Conservation (phyloP, 2,113 vertebrate species). For the Panthera uncia region DNA sequence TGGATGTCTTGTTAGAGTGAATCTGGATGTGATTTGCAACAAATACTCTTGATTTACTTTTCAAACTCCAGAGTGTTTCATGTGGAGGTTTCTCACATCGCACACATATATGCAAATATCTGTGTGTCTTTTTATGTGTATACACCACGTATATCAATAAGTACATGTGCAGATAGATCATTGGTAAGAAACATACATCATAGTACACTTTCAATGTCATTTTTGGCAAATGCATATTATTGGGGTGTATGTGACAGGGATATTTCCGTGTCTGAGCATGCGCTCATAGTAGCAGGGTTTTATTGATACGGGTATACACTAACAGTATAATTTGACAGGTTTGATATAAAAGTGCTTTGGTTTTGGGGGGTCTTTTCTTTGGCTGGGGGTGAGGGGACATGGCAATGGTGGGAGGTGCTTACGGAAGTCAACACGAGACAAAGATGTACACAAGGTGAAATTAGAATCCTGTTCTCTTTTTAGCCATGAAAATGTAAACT, state of each 20-base stretch:
- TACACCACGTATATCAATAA: too few relatives aligned
- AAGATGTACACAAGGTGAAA: too few relatives aligned
- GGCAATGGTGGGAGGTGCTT: background rate
- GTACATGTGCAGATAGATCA: too few relatives aligned
- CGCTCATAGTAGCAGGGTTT: fast-evolving
- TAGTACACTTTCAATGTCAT: too few relatives aligned
- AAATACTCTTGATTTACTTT: background rate
- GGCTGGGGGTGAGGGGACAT: background rate
- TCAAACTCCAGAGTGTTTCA: background rate
- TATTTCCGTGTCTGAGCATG: background rate
- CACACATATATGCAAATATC: fast-evolving
- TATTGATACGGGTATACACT: fast-evolving
- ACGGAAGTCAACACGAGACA: background rate
- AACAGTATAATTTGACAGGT: too few relatives aligned
- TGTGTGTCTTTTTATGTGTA: background rate
- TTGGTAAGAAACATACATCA: background rate
- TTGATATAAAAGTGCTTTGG: too few relatives aligned
- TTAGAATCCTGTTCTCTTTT: fast-evolving
- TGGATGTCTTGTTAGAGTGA: background rate
- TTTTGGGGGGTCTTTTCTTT: background rate
- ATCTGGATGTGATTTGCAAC: background rate
- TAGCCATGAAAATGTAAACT: fast-evolving
- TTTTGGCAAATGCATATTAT: background rate
- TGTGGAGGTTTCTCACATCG: background rate
- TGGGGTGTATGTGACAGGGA: fast-evolving